phyloP scores from a whole-genome alignment of 1,140 invertebrate genomes.

The Sycophaga agraensis region DNA sequence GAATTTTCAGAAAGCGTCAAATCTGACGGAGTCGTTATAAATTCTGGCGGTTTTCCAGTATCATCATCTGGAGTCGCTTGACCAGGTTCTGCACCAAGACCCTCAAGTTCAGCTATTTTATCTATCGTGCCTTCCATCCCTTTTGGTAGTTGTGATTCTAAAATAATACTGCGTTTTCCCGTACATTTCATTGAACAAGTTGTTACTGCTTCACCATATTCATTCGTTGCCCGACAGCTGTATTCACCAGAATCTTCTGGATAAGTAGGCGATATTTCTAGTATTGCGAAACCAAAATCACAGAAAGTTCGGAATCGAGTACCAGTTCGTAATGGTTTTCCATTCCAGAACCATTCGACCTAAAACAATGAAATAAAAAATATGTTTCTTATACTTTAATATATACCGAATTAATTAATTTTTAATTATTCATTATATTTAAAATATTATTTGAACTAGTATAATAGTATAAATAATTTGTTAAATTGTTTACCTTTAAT shows the following conservation, averaged over 20 bases:
- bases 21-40: slow-evolving; percentile 85
- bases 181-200: slow-evolving; percentile 87
- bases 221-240: slow-evolving; percentile 85
- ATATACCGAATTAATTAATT: too few relatives aligned
- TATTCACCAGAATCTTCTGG: slow-evolving; percentile 94
- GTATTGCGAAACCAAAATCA: slow-evolving; percentile 92
- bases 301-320: slow-evolving; percentile 92
- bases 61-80: slow-evolving; percentile 74
- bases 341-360: slow-evolving; percentile 96
- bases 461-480: slow-evolving; percentile 1
- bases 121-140: slow-evolving; percentile 92
- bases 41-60: slow-evolving; percentile 87
- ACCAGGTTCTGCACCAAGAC: slow-evolving; percentile 68
- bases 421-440: too few relatives aligned
- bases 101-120: slow-evolving; percentile 91
- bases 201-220: slow-evolving; percentile 91
- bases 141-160: slow-evolving; percentile 88
- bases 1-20: slow-evolving; percentile 84
- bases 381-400: slow-evolving; percentile 26
- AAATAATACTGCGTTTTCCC: slow-evolving; percentile 86
- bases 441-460: not conserved
- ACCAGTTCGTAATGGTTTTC: slow-evolving; percentile 83
- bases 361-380: slow-evolving; percentile 39
- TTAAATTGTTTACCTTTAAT: slow-evolving; percentile 67
- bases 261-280: slow-evolving; percentile 93